Base-by-base conservation (phyloP, 2,888 invertebrate species). In the Tetheella fluctuosa region DNA sequence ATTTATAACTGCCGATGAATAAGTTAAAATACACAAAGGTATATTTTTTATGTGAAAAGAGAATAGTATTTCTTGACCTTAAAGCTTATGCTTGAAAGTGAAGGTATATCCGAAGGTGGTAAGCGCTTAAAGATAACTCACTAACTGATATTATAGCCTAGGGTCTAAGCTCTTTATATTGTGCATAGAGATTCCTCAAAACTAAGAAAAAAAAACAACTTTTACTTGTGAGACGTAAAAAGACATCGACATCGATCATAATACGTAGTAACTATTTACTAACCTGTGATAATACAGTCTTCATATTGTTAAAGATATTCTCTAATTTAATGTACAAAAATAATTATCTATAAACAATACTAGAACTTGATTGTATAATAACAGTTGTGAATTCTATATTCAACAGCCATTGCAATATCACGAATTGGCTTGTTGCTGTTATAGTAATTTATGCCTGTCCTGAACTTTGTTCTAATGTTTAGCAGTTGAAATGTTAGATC, bases 401-500 rank as follows among this genome's bases (percentile, higher is more conserved):
- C 42, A 17, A 42, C 42, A 42, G n/a, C 15, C 39, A n/a, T 39
- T n/a, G 48, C 48, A 20, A 20, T 10, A 48, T 37, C 13, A 37
- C 30, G 55, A 55, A 34, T 20, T 34, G 5, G 15, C 20, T 34
- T 54, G 10, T n/a, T 48, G 20, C n/a, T 42, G 15, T 17, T 54
- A 20, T 34, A 34, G 15, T 37, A 78, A 85, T 86, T 84, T 86
- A 85, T 83, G 76, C 67, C 63, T 73, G 65, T 77, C 65, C 79
- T 89, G 86, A 88, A 86, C 87, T 88, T 87, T 88, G 74, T 20
- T n/a, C n/a, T 65, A 72, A 74, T 76, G 71, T 78, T 78, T 69
- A 74, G 62, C 70, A 75, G 76, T 73, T 69, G 73, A 84, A 86
- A 84, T 84, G 78, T 71, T 79, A 84, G 72, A 81, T 76, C 74